Evolutionary conservation across 2,888 invertebrate species (phyloP), one percentile per base, ranked within the genome.

Genomic region (Sturmia bella): DNA sequence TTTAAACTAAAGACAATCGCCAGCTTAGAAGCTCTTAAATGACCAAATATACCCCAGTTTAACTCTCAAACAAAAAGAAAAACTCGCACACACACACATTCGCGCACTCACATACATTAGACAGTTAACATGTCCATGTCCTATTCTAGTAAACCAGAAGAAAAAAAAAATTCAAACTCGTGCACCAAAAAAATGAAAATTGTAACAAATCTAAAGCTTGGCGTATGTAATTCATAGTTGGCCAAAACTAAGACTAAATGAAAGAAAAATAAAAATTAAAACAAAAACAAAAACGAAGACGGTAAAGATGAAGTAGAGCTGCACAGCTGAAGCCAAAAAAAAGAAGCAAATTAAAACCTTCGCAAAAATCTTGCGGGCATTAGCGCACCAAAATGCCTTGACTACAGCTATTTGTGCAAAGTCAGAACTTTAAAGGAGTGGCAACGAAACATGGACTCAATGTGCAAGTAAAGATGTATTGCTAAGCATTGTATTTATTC

Each of bases 131-230:
- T 75, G 80, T 80, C 80, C 63, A 64, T 75, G 80, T 80, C 80
- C 80, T 80, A 80, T 64, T 80, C 75, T 27, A 80, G 41, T 70
- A 59, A 70, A 75, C 61, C 66, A 72, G 24, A 74, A 63, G 39
- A 27, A 41, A 15, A 41, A 64, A 41, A 63, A 56, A 19, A 32
- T 17, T 12, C 15, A 7, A 7, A 50, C 13, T 57, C 45, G 32
- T 70, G 69, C 50, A 52, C 45, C 50, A 41, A 39, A 69, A 43
- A 41, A 41, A 17, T 50, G n/a, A 41, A 69, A 79, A 66, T 24
- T 61, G 73, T 74, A 74, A 81, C 77, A 77, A 54, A 59, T 64
- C 69, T 37, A 43, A 69, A 41, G 19, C 50, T 50, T 24, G n/a
- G 41, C 39, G 48, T 77, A 63, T 64, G 45, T 69, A 66, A 81